A percentile compares a stretch with the other conserved stretches of the same genome.
phyloP scores from a whole-genome alignment of 2,797 vertebrate species.

The Intellagama lesueurii region DNA sequence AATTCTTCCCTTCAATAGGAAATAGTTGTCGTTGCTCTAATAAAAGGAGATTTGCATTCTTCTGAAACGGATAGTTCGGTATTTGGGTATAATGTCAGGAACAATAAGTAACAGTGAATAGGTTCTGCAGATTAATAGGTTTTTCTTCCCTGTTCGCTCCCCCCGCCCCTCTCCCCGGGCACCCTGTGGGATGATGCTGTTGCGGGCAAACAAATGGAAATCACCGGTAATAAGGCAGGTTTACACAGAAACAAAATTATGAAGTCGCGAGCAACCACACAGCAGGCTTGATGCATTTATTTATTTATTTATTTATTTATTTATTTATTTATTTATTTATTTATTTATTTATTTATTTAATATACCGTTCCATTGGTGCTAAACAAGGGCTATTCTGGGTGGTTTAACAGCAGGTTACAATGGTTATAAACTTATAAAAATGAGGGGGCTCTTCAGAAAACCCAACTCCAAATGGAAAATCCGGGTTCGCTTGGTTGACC shows the following conservation, averaged over 20 bases:
- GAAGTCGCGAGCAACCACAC: not conserved
- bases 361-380: too few species aligned
- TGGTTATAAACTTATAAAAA: slow-evolving; percentile 1
- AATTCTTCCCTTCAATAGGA: slow-evolving; percentile 33
- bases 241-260: slow-evolving; percentile 7
- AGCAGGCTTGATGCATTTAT: not conserved
- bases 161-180: not conserved
- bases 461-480: too few species aligned
- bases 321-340: too few species aligned
- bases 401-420: too few species aligned
- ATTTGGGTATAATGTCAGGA: slow-evolving; percentile 28
- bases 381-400: too few species aligned
- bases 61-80: slow-evolving; percentile 15
- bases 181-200: not conserved
- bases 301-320: too few species aligned
- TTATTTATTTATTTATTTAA: too few species aligned
- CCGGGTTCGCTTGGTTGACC: too few species aligned
- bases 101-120: slow-evolving; percentile 24
- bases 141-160: not conserved
- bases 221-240: slow-evolving; percentile 8
- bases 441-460: not conserved
- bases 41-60: slow-evolving; percentile 30
- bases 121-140: slow-evolving; percentile 11
- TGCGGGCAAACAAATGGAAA: slow-evolving; percentile 21
- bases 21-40: slow-evolving; percentile 10